These are phyloP conservation scores for Acleris literana DNA, from an alignment of 2,888 invertebrate species.

Conservation along the genomic window DNA sequence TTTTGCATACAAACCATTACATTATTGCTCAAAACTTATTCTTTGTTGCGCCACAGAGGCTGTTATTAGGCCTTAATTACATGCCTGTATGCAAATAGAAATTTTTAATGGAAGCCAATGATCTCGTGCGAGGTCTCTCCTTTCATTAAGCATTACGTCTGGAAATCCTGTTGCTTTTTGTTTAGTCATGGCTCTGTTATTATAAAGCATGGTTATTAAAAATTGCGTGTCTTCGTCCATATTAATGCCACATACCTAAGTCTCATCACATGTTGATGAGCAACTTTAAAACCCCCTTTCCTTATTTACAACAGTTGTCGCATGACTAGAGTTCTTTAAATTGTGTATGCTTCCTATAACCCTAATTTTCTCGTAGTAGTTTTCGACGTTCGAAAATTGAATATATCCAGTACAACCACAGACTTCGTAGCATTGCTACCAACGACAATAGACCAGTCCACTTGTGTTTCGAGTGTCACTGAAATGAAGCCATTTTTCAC, in stretches of 20 bases:
- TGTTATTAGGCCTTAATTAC: constrained; percentile 81
- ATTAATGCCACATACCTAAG: background rate
- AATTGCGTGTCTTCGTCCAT: constrained; percentile 14
- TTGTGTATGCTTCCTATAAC: no score
- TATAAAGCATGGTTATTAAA: constrained; percentile 24
- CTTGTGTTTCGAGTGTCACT: constrained; percentile 25
- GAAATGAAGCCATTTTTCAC: constrained; percentile 74
- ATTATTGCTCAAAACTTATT: constrained; percentile 83
- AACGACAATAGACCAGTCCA: background rate
- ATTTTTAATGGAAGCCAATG: constrained; percentile 75
- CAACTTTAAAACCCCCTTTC: background rate
- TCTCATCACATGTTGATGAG: background rate
- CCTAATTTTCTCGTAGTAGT: no score
- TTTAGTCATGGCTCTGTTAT: constrained; percentile 25
- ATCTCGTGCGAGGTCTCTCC: constrained; percentile 62
- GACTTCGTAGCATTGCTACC: no score
- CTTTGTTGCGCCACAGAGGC: constrained; percentile 80
- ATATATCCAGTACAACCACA: no score
- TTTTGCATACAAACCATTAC: constrained; percentile 84
- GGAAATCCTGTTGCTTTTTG: constrained; percentile 35
- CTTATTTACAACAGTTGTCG: background rate
- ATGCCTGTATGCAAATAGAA: constrained; percentile 80
- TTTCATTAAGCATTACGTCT: constrained; percentile 67
- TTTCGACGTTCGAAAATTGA: no score
- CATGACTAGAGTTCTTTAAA: background rate